phyloP scores from a whole-genome alignment of 2,888 invertebrate species.

The Agriopis marginaria region DNA sequence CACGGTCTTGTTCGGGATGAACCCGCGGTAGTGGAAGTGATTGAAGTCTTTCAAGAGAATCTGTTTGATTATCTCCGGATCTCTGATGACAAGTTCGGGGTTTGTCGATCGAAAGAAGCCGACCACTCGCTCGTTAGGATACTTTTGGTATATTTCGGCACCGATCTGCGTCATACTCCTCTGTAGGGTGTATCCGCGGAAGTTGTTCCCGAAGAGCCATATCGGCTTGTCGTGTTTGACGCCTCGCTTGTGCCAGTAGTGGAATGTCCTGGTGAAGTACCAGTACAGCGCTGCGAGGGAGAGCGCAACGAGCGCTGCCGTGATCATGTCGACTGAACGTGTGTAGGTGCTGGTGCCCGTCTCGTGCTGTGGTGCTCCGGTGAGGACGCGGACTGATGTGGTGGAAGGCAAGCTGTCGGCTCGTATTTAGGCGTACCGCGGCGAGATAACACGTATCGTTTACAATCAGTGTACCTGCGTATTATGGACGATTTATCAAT shows the following conservation, averaged over 20 bases:
- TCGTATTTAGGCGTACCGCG: not conserved
- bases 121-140: conserved; percentile 64
- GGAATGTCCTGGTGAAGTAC: conserved; percentile 58
- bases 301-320: conserved; percentile 33
- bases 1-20: conserved; percentile 49
- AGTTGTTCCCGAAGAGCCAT: conserved; percentile 63
- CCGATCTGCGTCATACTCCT: conserved; percentile 57
- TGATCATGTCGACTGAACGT: conserved; percentile 25
- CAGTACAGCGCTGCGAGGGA: conserved; percentile 53
- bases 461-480: not conserved
- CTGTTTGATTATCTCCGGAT: conserved; percentile 64
- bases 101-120: conserved; percentile 60
- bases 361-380: not conserved
- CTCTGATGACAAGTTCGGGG: conserved; percentile 65
- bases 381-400: not conserved
- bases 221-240: conserved; percentile 65
- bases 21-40: conserved; percentile 63
- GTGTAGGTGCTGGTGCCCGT: too few species aligned
- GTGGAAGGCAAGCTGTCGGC: not conserved
- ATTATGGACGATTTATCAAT: not conserved
- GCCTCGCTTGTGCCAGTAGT: conserved; percentile 64
- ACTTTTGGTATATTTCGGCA: conserved; percentile 63
- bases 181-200: conserved; percentile 39
- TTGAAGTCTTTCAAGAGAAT: conserved; percentile 64
- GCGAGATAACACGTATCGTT: conserved; percentile 1